A percentile compares a stretch with the other conserved stretches of the same genome.
These are phyloP conservation scores for Lamproptera curius DNA, from an alignment of 2,888 invertebrate genomes.

Conservation along the genomic window DNA sequence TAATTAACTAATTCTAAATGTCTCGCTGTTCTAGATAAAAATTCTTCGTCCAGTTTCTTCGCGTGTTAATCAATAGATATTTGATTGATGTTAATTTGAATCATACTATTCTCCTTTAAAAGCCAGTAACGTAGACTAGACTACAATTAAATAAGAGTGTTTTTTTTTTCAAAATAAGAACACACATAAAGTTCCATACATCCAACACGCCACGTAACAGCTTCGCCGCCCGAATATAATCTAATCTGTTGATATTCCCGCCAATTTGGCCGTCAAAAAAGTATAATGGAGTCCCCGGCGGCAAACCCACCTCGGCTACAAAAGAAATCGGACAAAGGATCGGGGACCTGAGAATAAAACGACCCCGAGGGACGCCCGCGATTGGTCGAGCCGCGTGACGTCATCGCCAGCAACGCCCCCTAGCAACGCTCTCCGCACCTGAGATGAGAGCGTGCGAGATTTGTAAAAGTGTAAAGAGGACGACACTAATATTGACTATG, in stretches of 20 bases:
- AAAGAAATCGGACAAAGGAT: conserved; percentile 48
- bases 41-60: too few species aligned
- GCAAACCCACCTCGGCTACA: conserved; percentile 39
- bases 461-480: conserved; percentile 53
- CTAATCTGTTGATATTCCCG: conserved; percentile 11
- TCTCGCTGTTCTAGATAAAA: too few species aligned
- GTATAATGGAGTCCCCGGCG: conserved; percentile 22
- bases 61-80: too few species aligned
- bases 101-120: too few species aligned
- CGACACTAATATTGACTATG: conserved; percentile 51
- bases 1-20: too few species aligned
- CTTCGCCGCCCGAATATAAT: conserved; percentile 8
- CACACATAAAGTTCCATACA: too few species aligned
- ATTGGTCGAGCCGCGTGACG: conserved; percentile 67
- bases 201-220: too few species aligned
- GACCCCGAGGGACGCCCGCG: conserved; percentile 37
- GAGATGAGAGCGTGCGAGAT: conserved; percentile 68
- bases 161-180: too few species aligned
- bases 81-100: too few species aligned
- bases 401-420: conserved; percentile 67
- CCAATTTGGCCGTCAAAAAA: conserved; percentile 27
- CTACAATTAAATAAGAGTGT: too few species aligned
- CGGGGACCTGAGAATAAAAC: conserved; percentile 38
- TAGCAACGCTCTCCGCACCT: conserved; percentile 72
- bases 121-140: too few species aligned